phyloP scores from a whole-genome alignment of 2,113 vertebrate genomes.

The Paramisgurnus dabryanus region DNA sequence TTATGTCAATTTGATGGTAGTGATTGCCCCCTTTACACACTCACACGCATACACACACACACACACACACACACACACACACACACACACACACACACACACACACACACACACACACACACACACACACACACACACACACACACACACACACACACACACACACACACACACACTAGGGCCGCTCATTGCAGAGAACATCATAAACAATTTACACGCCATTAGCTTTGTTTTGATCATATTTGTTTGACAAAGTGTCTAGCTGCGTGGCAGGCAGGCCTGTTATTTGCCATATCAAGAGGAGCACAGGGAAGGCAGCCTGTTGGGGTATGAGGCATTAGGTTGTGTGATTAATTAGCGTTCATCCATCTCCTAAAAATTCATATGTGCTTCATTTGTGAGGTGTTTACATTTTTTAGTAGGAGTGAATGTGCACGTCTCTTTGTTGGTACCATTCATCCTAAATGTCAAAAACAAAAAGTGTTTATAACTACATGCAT shows the following conservation, averaged over 20 bases:
- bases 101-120: conserved; percentile 20
- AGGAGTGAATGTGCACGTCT: neutral
- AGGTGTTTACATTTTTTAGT: conserved; percentile 2
- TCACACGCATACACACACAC: conserved; percentile 29
- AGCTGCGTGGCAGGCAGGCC: conserved; percentile 61
- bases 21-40: conserved; percentile 66
- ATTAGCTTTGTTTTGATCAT: conserved; percentile 82
- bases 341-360: conserved; percentile 70
- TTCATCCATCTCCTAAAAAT: conserved; percentile 49
- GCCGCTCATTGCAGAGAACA: conserved; percentile 68
- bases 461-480: neutral
- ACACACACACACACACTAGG: conserved; percentile 47
- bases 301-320: conserved; percentile 54
- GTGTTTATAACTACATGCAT: neutral
- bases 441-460: conserved; percentile 11
- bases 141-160: conserved; percentile 27
- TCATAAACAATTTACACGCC: conserved; percentile 80
- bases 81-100: conserved; percentile 49
- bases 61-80: conserved; percentile 42
- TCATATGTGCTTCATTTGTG: conserved; percentile 9
- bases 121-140: conserved; percentile 30
- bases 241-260: conserved; percentile 76
- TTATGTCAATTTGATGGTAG: conserved; percentile 69
- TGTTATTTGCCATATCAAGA: conserved; percentile 73
- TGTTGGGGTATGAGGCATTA: conserved; percentile 53